phyloP scores from a whole-genome alignment of 2,113 vertebrate species.

The Varanus salvator region DNA sequence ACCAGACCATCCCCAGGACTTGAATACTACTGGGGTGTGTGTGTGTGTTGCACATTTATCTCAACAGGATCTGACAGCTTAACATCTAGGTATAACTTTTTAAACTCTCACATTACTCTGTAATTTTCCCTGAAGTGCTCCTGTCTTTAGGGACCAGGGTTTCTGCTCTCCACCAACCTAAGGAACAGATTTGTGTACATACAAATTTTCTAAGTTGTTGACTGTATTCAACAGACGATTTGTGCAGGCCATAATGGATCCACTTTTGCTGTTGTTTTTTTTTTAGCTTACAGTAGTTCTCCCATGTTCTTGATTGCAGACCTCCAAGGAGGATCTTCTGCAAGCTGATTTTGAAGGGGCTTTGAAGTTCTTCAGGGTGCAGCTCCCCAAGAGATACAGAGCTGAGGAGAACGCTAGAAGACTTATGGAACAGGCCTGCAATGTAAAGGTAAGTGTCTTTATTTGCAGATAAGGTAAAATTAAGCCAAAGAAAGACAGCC shows the following conservation, averaged over 20 bases:
- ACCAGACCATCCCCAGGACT: neutral
- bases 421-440: constrained; percentile 98
- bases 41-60: constrained; percentile 14
- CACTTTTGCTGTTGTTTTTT: constrained; percentile 16
- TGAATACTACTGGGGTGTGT: constrained; percentile 3
- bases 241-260: constrained; percentile 30
- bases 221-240: constrained; percentile 42
- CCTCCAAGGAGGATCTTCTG: constrained; percentile 97
- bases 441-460: constrained; percentile 89
- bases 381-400: constrained; percentile 96
- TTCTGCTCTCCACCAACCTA: neutral
- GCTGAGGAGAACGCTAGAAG: constrained; percentile 96
- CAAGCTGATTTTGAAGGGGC: constrained; percentile 99
- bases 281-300: constrained; percentile 29
- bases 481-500: neutral
- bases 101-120: constrained; percentile 26
- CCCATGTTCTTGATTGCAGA: constrained; percentile 80
- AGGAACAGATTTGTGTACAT: constrained; percentile 28
- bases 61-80: constrained; percentile 47
- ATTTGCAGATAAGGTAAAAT: neutral
- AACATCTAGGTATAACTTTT: constrained; percentile 9
- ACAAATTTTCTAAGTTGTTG: constrained; percentile 33
- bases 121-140: constrained; percentile 30
- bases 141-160: constrained; percentile 33
- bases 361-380: constrained; percentile 98